Evolutionary conservation across 2,113 vertebrate genomes (phyloP).

Genomic region (Notothenia coriiceps): DNA sequence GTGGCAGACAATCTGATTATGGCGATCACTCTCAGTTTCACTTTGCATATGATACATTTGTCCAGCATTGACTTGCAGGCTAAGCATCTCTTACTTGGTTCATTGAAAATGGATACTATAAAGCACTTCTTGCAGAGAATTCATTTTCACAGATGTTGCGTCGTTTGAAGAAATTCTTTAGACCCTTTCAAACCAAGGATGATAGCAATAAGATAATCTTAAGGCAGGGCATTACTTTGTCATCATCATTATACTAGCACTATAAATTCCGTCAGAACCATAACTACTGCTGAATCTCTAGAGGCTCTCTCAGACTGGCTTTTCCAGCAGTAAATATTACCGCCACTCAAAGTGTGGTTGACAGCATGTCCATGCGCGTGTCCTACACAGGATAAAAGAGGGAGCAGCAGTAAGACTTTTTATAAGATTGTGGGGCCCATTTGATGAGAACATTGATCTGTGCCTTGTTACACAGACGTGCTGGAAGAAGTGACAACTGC

Average conservation of each 20-base stretch:
- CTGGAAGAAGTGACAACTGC: constrained; percentile 45
- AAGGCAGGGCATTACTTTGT: constrained; percentile 58
- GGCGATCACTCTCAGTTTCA: constrained; percentile 51
- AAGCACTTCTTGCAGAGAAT: constrained; percentile 54
- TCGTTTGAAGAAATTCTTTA: constrained; percentile 35
- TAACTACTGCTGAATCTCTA: constrained; percentile 19
- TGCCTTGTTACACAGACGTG: constrained; percentile 39
- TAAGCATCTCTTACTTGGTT: constrained; percentile 47
- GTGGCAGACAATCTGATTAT: constrained; percentile 66
- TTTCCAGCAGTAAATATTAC: constrained; percentile 47
- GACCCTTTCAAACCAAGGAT: constrained; percentile 38
- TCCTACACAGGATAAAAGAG: constrained; percentile 30
- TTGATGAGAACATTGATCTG: constrained; percentile 66
- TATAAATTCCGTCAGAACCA: constrained; percentile 40
- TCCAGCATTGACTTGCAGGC: constrained; percentile 40
- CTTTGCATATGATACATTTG: constrained; percentile 50
- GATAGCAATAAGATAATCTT: constrained; percentile 49
- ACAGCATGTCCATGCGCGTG: constrained; percentile 30
- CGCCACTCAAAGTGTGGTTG: constrained; percentile 39
- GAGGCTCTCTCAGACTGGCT: constrained; percentile 29
- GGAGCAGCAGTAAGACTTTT: constrained; percentile 27
- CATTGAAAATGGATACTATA: constrained; percentile 40
- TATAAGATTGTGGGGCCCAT: constrained; percentile 30
- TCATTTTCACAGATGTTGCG: constrained; percentile 71
- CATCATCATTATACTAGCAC: constrained; percentile 20